Evolutionary conservation across 1,140 invertebrate genomes (phyloP).

Genomic region (Dolichoris vasculosae): DNA sequence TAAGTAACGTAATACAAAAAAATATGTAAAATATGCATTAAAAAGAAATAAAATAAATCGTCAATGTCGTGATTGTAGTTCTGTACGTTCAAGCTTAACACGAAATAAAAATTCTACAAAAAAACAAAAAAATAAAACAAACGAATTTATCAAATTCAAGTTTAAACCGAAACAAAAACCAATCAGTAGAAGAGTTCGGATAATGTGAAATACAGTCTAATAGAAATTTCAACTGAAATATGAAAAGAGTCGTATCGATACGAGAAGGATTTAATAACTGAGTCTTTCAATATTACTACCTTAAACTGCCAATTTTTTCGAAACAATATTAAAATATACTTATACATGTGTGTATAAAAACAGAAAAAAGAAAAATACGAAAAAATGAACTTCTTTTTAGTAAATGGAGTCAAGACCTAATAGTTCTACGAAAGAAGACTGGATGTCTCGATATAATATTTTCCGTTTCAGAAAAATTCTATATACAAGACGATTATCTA

Average conservation of each 20-base stretch:
- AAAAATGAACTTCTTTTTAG: neutral
- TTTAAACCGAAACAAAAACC: neutral
- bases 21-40: slow-evolving; percentile 22
- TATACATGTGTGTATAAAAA: slow-evolving; percentile 13
- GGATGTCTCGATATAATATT: neutral
- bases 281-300: slow-evolving; percentile 67
- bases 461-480: neutral
- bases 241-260: neutral
- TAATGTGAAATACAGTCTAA: neutral
- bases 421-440: neutral
- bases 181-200: neutral
- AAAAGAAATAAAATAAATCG: slow-evolving; percentile 31
- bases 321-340: slow-evolving; percentile 48
- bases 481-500: neutral
- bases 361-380: neutral
- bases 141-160: neutral
- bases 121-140: slow-evolving; percentile 26
- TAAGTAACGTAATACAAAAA: slow-evolving; percentile 8
- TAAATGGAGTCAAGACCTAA: neutral
- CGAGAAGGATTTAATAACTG: slow-evolving; percentile 20
- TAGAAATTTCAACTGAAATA: neutral
- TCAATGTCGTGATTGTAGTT: slow-evolving; percentile 56
- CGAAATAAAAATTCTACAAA: neutral
- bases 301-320: slow-evolving; percentile 67
- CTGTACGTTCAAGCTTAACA: slow-evolving; percentile 40